A percentile compares a stretch with the other conserved stretches of the same genome.
Evolutionary conservation across 2,888 invertebrate genomes (phyloP).

Genomic region (Limnephilus rhombicus): DNA sequence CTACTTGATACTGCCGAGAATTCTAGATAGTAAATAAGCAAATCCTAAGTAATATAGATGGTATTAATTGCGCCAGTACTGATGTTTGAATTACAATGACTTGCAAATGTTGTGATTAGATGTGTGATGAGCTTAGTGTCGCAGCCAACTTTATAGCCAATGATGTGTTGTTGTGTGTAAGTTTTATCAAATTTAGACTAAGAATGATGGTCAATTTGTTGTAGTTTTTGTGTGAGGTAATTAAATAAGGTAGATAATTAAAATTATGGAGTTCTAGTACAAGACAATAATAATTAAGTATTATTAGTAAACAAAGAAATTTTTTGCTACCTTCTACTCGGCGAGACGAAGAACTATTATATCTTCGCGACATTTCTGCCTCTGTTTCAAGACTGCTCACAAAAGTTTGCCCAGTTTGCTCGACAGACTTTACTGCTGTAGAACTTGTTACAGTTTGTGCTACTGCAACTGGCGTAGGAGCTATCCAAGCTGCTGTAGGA

Average conservation of each 20-base stretch:
- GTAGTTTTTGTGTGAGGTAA: slow-evolving; percentile 39
- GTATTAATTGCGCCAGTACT: slow-evolving; percentile 61
- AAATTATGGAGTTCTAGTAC: slow-evolving; percentile 14
- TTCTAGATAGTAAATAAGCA: slow-evolving; percentile 68
- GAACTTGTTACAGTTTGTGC: slow-evolving; percentile 67
- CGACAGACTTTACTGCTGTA: slow-evolving; percentile 68
- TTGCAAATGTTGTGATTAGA: slow-evolving; percentile 55
- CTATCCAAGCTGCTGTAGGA: not conserved
- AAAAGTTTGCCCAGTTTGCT: slow-evolving; percentile 73
- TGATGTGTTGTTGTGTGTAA: slow-evolving; percentile 51
- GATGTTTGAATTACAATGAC: slow-evolving; percentile 48
- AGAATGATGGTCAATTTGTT: slow-evolving; percentile 46
- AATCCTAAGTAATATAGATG: slow-evolving; percentile 54
- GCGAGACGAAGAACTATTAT: slow-evolving; percentile 80
- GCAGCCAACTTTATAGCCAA: slow-evolving; percentile 47
- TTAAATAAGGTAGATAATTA: slow-evolving; percentile 20
- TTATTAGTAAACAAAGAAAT: not conserved
- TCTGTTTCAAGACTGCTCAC: slow-evolving; percentile 70
- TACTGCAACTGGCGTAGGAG: slow-evolving; percentile 44
- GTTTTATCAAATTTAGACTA: slow-evolving; percentile 51
- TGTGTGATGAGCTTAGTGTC: slow-evolving; percentile 58
- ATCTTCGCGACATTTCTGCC: slow-evolving; percentile 79
- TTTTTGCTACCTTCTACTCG: slow-evolving; percentile 78
- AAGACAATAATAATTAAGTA: slow-evolving; percentile 14
- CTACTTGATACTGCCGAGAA: slow-evolving; percentile 72